Evolutionary conservation across 1,140 invertebrate species (phyloP).

Genomic region (Aphelenchoides fujianensis): DNA sequence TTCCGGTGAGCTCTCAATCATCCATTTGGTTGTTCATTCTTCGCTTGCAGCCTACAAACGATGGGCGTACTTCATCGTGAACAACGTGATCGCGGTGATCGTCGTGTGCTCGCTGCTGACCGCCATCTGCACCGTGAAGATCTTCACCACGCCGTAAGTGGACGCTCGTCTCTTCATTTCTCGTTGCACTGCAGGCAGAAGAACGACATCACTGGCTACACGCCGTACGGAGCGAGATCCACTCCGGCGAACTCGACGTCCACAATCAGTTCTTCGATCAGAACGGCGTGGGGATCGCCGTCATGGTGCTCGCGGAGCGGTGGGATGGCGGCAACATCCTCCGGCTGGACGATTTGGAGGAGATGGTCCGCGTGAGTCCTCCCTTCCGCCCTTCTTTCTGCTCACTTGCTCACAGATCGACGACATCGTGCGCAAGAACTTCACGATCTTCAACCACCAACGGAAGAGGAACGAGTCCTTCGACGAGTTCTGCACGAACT

Average conservation of each 20-base stretch:
- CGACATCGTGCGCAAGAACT: conserved; percentile 31
- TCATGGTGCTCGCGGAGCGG: conserved; percentile 27
- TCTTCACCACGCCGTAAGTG: conserved; percentile 38
- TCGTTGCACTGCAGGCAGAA: conserved; percentile 35
- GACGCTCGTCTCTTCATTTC: conserved; percentile 5
- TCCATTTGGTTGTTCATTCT: neutral
- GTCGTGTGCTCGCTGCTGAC: conserved; percentile 35
- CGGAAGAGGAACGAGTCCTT: conserved; percentile 34
- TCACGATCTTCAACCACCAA: conserved; percentile 29
- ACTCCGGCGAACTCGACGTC: conserved; percentile 33
- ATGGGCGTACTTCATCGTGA: conserved; percentile 42
- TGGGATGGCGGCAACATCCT: conserved; percentile 30
- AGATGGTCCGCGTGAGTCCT: conserved; percentile 23
- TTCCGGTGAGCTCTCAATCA: neutral
- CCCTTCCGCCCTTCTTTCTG: conserved; percentile 4
- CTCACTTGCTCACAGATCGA: conserved; percentile 29
- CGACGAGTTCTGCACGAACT: conserved; percentile 38
- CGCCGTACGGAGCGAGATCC: conserved; percentile 45
- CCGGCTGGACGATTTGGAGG: conserved; percentile 14
- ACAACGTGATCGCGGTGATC: conserved; percentile 28
- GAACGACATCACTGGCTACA: conserved; percentile 48
- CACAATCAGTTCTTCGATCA: conserved; percentile 36
- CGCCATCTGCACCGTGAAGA: conserved; percentile 41
- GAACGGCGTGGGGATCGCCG: conserved; percentile 30
- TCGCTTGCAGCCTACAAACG: conserved; percentile 4